Evolutionary conservation across 2,113 vertebrate species (phyloP), one percentile per base, ranked within the genome.

Genomic region (Callipepla squamata): DNA sequence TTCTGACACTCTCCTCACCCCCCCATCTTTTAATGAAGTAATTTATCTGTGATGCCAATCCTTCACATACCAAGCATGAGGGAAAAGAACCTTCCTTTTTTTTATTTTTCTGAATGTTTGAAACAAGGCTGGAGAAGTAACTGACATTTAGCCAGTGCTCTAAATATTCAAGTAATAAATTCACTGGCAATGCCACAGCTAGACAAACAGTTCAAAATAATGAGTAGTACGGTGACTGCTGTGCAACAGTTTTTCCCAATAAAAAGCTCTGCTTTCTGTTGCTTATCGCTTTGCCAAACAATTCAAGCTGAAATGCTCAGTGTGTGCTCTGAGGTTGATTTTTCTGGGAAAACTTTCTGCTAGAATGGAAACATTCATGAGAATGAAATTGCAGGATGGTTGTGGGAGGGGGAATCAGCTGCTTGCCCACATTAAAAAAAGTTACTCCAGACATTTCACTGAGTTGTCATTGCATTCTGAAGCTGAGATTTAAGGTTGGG

Each of bases 251-350:
- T 94, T 94, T 95, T 79, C 53, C 38, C 45, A 69, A 66, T 91
- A 55, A 82, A 89, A 88, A 89, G 40, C 79, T 53, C 6, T 93
- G 44, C 38, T 84, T 93, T 93, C 61, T 9, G 14, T 85, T 93
- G 34, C 87, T 95, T 96, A 95, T 95, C 89, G 80, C 75, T 93
- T 89, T 93, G 89, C 84, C 84, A 96, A 95, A 58, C 63, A 89
- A 87, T 87, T 94, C 25, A 81, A 89, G 32, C 26, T 85, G 75
- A 95, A 96, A 85, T 77, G 63, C 38, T 85, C 70, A 55, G 19
- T 85, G 81, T 92, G 67, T 93, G 91, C 55, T 93, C 25, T 67
- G 50, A 93, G 70, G 67, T 15, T 91, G 58, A 53, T 47, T 85
- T 90, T 93, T 91, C 84, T 80, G 80, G 80, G 58, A 91, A 95